These are phyloP conservation scores for Pseudomyrmex cubaensis DNA, from an alignment of 1,140 invertebrate species.

Conservation along the genomic window DNA sequence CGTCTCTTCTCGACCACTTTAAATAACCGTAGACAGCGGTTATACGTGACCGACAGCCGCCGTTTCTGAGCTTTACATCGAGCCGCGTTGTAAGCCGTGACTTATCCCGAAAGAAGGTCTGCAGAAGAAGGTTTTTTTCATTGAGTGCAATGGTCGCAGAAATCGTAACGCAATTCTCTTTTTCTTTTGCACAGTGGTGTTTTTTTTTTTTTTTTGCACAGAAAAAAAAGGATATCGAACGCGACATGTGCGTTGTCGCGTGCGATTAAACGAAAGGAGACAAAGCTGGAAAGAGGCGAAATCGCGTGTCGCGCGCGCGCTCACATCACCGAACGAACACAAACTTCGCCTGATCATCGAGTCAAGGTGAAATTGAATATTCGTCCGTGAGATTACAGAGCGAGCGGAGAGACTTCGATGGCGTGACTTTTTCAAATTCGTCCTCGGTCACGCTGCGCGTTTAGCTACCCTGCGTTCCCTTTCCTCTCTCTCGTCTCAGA, in stretches of 20 bases:
- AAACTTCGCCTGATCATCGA: conserved; percentile 21
- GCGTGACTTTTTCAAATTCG: conserved; percentile 34
- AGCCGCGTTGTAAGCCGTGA: conserved; percentile 14
- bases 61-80: conserved; percentile 29
- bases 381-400: conserved; percentile 12
- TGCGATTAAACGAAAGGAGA: conserved; percentile 49
- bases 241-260: conserved; percentile 50
- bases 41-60: conserved; percentile 6
- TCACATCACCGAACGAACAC: background rate
- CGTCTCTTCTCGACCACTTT: background rate
- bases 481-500: too few relatives aligned
- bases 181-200: too few relatives aligned
- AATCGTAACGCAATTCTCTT: too few relatives aligned
- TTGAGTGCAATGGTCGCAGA: background rate
- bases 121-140: background rate
- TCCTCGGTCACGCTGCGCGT: conserved; percentile 12
- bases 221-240: conserved; percentile 1
- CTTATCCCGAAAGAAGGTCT: background rate
- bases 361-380: conserved; percentile 49
- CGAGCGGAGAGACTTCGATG: background rate
- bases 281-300: background rate
- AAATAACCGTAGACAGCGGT: conserved; percentile 28
- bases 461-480: background rate
- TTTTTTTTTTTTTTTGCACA: too few relatives aligned
- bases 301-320: conserved; percentile 53